Evolutionary conservation across 2,113 vertebrate genomes (phyloP).

Genomic region (Sander vitreus): DNA sequence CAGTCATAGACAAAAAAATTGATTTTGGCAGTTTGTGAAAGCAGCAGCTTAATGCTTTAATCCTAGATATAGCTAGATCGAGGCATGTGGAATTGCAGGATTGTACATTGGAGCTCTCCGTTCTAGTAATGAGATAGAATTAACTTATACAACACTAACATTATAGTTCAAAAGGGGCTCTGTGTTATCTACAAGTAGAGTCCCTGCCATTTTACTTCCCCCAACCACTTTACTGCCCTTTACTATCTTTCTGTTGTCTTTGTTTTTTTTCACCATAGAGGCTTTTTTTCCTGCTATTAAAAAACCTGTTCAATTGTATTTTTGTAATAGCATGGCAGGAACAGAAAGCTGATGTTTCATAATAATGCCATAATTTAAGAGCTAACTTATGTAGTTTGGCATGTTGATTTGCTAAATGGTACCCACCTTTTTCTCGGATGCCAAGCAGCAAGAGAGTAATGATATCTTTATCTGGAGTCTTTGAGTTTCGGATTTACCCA

Average conservation of each 20-base stretch:
- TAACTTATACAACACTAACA: neutral
- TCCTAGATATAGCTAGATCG: neutral
- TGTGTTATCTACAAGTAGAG: neutral
- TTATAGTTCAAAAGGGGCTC: neutral
- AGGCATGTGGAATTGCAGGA: neutral
- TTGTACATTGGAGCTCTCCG: neutral
- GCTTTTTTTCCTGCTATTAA: too few species aligned
- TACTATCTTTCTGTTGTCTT: neutral
- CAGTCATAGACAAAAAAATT: neutral
- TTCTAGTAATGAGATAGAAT: slow-evolving; percentile 13
- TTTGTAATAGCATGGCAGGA: too few species aligned
- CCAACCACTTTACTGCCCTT: neutral
- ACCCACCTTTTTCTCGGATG: neutral
- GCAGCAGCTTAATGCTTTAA: neutral
- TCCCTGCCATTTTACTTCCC: slow-evolving; percentile 13
- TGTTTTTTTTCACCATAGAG: too few species aligned
- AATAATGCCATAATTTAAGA: neutral
- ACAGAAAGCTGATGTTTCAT: neutral
- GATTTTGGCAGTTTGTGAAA: slow-evolving; percentile 9
- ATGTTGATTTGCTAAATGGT: neutral
- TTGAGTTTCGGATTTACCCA: neutral
- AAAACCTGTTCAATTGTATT: too few species aligned
- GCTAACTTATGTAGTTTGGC: neutral
- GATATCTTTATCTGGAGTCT: neutral
- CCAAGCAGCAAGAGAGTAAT: neutral